Evolutionary conservation across 2,888 invertebrate genomes (phyloP), one percentile per base, ranked within the genome.

Genomic region (Doris montereyensis): DNA sequence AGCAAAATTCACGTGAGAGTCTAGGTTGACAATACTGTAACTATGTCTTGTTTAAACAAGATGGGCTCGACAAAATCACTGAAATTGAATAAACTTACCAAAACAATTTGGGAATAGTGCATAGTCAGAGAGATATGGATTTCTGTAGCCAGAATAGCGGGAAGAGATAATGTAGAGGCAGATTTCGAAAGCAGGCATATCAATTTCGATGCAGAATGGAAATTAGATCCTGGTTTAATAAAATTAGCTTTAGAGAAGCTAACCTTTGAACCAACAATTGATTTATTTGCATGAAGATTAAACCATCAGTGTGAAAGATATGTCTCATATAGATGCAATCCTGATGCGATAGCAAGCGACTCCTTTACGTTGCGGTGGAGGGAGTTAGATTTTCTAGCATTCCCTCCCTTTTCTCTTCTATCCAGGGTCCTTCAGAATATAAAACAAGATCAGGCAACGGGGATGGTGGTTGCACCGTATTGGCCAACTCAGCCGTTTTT

Each of bases 361-460:
- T 70, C 80, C 10, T 82, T 80, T 52, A 75, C 76, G 5, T 13
- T 78, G 13, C 28, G 24, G 13, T 82, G 82, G 82, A 41, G 13
- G 17, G 17, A 13, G 2, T 26, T 34, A 21, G 72, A 62, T 8
- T 67, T 68, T 67, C 74, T 78, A 65, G 41, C 62, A 26, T 81
- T 80, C 67, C 82, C 82, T 60, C 82, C 82, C 65, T 81, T 79
- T 76, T 79, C 78, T 73, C 28, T 79, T 8, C 30, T 81, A 5
- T 28, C 58, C 28, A 74, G 65, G 52, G 73, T 60, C 26, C 52
- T 82, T 1, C 75, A 77, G 71, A 80, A 82, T 60, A 57, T 80
- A 8, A 35, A 21, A 32, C 21, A 62, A 65, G 80, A 80, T 13
- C 13, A 52, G 52, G 77, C 58, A 24, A 77, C 73, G 52, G 80